Conservation (phyloP, 2,113 vertebrate genomes). For the Cryptotis parvus region DNA sequence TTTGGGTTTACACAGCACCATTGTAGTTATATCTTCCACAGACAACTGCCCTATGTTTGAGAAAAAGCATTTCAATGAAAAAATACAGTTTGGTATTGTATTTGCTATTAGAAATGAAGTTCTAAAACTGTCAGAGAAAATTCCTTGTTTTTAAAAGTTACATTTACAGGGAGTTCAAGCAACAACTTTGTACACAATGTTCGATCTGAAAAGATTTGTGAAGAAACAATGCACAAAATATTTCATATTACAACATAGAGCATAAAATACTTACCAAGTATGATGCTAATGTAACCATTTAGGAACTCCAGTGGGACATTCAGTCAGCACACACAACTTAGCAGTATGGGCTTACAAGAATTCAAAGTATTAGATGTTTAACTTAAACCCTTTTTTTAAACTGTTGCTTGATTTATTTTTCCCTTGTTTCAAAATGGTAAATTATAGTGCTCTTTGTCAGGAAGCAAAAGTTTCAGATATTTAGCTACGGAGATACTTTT, state of each 20-base stretch:
- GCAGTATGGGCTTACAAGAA: constrained; percentile 5
- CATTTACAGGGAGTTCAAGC: no score
- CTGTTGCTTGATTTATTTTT: constrained; percentile 40
- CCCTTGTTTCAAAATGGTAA: background rate
- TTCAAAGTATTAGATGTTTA: constrained; percentile 37
- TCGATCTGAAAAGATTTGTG: constrained; percentile 26
- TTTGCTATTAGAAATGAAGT: constrained; percentile 26
- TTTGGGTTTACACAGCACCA: constrained; percentile 97
- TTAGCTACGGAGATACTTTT: no score
- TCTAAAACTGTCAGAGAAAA: constrained; percentile 50
- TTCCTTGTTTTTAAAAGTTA: background rate
- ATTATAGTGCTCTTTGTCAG: background rate
- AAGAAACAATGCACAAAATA: no score
- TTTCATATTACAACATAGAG: background rate
- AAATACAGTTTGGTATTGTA: constrained; percentile 39
- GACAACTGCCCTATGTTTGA: constrained; percentile 92
- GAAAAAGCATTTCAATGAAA: constrained; percentile 46
- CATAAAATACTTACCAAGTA: constrained; percentile 32
- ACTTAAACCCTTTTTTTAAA: constrained; percentile 13
- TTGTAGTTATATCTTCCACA: constrained; percentile 92
- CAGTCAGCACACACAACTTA: no score
- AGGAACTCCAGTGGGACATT: background rate
- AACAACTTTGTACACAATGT: background rate
- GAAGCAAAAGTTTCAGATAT: no score
- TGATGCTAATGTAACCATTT: background rate